These are phyloP conservation scores for Lophius americanus DNA, from an alignment of 2,797 vertebrate genomes.

Conservation along the genomic window DNA sequence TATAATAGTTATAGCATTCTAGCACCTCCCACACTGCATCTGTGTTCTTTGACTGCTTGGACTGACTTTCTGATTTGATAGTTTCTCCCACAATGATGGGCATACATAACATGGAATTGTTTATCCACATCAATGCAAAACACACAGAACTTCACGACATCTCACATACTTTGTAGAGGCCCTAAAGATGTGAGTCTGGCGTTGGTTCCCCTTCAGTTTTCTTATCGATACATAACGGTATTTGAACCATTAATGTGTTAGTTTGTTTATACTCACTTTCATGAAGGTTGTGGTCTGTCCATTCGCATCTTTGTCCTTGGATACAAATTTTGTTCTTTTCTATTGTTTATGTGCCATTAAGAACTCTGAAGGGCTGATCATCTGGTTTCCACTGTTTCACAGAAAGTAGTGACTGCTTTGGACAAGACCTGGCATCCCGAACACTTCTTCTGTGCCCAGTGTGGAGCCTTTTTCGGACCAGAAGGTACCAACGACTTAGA, in stretches of 20 bases:
- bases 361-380: background rate
- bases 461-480: conserved; percentile 93
- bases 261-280: no score
- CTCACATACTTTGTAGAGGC: no score
- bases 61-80: conserved; percentile 2
- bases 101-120: background rate
- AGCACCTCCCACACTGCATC: conserved; percentile 32
- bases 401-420: conserved; percentile 97
- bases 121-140: no score
- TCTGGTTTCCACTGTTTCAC: conserved; percentile 46
- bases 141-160: no score
- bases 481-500: conserved; percentile 83
- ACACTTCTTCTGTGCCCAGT: conserved; percentile 96
- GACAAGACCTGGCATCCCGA: conserved; percentile 97
- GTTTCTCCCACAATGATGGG: background rate
- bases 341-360: background rate
- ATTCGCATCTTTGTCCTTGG: no score
- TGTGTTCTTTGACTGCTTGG: conserved; percentile 53
- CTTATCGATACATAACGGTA: no score
- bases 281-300: no score
- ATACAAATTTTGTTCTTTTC: background rate
- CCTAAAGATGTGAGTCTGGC: no score
- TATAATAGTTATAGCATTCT: conserved; percentile 31
- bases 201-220: no score
- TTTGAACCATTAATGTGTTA: no score